phyloP scores from a whole-genome alignment of 2,113 vertebrate species.

The Calidris pygmaea region DNA sequence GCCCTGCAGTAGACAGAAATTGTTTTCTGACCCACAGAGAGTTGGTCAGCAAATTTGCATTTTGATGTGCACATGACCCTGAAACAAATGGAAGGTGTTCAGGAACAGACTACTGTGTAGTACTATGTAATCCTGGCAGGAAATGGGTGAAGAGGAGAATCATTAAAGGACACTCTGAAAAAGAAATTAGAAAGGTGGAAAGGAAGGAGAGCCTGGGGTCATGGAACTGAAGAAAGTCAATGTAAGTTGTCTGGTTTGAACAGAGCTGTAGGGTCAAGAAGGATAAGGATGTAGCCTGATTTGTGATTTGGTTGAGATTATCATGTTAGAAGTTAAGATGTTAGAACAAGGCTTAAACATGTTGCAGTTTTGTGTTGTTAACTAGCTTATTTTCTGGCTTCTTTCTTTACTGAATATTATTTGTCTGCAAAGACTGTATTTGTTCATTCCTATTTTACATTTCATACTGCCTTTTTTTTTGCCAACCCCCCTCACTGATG shows the following conservation, averaged over 20 bases:
- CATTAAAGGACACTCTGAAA: background rate
- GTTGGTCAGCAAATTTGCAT: background rate
- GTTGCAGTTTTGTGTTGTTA: background rate
- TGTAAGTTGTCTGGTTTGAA: background rate
- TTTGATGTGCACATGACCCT: background rate
- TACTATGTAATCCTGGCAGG: background rate
- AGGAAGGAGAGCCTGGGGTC: background rate
- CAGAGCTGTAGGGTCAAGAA: background rate
- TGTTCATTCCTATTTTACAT: background rate
- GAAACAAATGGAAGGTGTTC: background rate
- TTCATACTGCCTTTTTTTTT: background rate
- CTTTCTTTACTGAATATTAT: background rate
- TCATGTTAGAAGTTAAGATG: background rate
- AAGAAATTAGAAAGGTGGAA: background rate
- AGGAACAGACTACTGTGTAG: background rate
- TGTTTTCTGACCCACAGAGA: background rate
- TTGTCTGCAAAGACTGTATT: background rate
- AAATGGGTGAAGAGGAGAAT: background rate
- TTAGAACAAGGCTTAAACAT: background rate
- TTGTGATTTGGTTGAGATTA: background rate
- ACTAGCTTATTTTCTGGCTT: background rate
- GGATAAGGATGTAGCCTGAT: background rate
- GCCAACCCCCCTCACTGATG: fast-evolving
- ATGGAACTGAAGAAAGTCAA: background rate
- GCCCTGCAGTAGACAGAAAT: background rate